A percentile compares a stretch with the other conserved stretches of the same genome.
Evolutionary conservation across 2,113 vertebrate genomes (phyloP).

Genomic region (Boleophthalmus pectinirostris): DNA sequence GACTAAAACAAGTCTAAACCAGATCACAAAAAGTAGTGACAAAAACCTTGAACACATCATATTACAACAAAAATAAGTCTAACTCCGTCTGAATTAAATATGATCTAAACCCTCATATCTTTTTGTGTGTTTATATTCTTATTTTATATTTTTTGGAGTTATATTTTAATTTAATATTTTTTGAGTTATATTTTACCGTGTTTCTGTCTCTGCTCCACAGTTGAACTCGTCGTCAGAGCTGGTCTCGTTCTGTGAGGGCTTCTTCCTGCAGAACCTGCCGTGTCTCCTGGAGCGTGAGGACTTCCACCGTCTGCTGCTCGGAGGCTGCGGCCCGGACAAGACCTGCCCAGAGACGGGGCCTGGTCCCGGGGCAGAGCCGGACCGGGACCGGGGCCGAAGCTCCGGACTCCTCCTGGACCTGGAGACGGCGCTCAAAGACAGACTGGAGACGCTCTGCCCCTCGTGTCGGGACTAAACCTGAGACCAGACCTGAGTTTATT

Average conservation of each 20-base stretch:
- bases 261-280: slow-evolving; percentile 91
- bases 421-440: slow-evolving; percentile 53
- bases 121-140: no score
- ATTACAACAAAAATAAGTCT: no score
- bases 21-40: no score
- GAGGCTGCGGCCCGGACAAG: slow-evolving; percentile 33
- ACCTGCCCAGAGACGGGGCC: slow-evolving; percentile 14
- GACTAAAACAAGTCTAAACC: no score
- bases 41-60: no score
- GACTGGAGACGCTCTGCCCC: slow-evolving; percentile 49
- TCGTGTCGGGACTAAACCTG: slow-evolving; percentile 35
- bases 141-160: no score
- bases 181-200: no score
- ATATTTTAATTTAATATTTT: no score
- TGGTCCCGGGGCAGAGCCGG: slow-evolving; percentile 1
- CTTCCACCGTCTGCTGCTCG: slow-evolving; percentile 86
- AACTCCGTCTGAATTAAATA: no score
- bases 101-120: no score
- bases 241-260: slow-evolving; percentile 85
- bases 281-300: slow-evolving; percentile 82
- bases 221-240: slow-evolving; percentile 79
- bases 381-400: slow-evolving; percentile 31
- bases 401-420: slow-evolving; percentile 57
- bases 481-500: neutral
- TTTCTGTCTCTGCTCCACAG: neutral